Evolutionary conservation across 2,797 vertebrate genomes (phyloP), one percentile per base, ranked within the genome.

Genomic region (Sebastes diploproa): DNA sequence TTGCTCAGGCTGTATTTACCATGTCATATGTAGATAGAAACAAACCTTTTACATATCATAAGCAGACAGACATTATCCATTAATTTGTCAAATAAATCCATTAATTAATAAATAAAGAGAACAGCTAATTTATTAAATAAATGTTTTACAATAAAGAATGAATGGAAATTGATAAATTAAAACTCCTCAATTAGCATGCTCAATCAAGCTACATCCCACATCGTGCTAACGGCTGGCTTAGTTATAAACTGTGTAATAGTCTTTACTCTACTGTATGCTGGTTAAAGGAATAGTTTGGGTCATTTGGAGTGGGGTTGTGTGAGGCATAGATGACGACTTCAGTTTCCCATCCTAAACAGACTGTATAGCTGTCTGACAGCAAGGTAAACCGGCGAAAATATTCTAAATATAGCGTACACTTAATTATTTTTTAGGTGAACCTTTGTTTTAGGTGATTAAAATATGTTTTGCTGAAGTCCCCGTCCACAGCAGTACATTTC

Each of bases 241-340:
- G 59, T 34, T 61, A 12, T 20, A 60, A 60, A 29, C 58, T 30
- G 58, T 30, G 27, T 60, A 9, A 18, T 60, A 30, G 1, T 29
- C 27, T 60, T 30, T 8, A 30, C 27, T 5, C 58, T 30, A 30
- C 27, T 58, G 18, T 20, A 50, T 50, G 1, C 42, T 50, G 42
- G 16, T 50, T 50, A 20, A 50, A 20, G 42, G 42, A 8, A 20
- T 50, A 50, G 42, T 50, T 50, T 20, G 18, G 42, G 42, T 50
- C 1, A 18, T 50, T 50, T 50, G 16, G 18, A 50, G 42, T 0
- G 42, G 7, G 42, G 42, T 20, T 50, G 42, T 0, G 0, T 50
- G 42, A 50, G 16, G 16, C 16, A 20, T 50, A 46, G 14, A 46
- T 18, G 16, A 7, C 42, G 16, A 0, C 42, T 46, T 46, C 42